These are phyloP conservation scores for Caradrina clavipalpis DNA, from an alignment of 2,888 invertebrate genomes.

Conservation along the genomic window DNA sequence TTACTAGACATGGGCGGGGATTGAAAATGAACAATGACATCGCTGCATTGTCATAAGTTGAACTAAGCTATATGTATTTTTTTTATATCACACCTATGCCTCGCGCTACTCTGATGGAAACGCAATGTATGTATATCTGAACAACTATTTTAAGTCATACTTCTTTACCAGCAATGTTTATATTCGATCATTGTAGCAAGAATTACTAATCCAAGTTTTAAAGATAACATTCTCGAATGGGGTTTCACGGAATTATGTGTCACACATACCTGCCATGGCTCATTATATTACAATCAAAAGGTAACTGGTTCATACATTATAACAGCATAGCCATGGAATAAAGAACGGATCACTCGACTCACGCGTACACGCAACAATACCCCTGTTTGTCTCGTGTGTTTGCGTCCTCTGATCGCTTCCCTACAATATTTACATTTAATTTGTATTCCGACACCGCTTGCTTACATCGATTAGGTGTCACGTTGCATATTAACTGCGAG, in stretches of 20 bases:
- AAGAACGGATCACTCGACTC: neutral
- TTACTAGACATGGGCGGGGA: neutral
- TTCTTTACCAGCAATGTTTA: slow-evolving; percentile 9
- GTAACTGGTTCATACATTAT: slow-evolving; percentile 13
- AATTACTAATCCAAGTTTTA: slow-evolving; percentile 5
- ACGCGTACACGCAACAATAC: slow-evolving; percentile 18
- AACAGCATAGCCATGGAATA: slow-evolving; percentile 4
- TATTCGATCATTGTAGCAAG: slow-evolving; percentile 3
- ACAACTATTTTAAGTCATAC: slow-evolving; percentile 3
- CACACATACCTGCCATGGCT: slow-evolving; percentile 4
- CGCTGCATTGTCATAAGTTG: too few species aligned
- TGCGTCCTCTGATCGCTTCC: slow-evolving; percentile 36
- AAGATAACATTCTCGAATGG: slow-evolving; percentile 8
- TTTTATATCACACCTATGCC: neutral
- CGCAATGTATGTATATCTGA: neutral
- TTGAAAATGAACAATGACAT: neutral
- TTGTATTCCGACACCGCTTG: slow-evolving; percentile 64
- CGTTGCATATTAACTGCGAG: slow-evolving; percentile 53
- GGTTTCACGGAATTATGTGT: slow-evolving; percentile 27
- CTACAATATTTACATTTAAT: slow-evolving; percentile 67
- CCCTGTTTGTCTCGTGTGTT: slow-evolving; percentile 42
- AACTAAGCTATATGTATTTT: too few species aligned
- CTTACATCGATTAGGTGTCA: slow-evolving; percentile 60
- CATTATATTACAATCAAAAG: slow-evolving; percentile 2
- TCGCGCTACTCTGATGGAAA: neutral